Conservation (phyloP, 1,140 invertebrate species). For the Coptotermes formosanus region DNA sequence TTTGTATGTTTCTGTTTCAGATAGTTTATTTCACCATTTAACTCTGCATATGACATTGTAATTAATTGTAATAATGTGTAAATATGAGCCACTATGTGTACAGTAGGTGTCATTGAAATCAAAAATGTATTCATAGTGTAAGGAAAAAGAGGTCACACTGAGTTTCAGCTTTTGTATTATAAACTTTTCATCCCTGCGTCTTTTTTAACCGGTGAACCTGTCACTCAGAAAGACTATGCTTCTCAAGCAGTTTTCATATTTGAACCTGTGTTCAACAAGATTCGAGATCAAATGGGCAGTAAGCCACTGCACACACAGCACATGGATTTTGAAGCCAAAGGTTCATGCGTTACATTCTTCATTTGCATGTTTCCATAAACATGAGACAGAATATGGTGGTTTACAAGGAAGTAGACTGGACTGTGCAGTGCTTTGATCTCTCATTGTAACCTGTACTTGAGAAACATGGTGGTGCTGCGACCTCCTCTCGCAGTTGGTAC, state of each 20-base stretch:
- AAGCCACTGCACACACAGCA: not conserved
- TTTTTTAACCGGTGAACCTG: not conserved
- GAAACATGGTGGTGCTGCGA: not conserved
- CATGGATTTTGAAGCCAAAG: no score
- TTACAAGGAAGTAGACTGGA: no score
- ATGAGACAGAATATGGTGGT: no score
- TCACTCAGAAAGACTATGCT: not conserved
- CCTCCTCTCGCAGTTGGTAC: no score
- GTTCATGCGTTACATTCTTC: no score
- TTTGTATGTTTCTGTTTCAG: slow-evolving; percentile 2
- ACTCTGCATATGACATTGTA: not conserved
- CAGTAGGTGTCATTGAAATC: not conserved
- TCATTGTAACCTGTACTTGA: not conserved
- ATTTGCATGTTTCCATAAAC: no score
- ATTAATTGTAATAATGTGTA: slow-evolving; percentile 18
- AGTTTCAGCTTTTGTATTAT: not conserved
- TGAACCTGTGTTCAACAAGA: not conserved
- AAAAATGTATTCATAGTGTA: not conserved
- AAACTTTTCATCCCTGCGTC: not conserved
- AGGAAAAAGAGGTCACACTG: not conserved
- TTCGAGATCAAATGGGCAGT: not conserved
- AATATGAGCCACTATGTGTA: not conserved
- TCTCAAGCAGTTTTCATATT: not conserved
- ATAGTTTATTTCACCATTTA: not conserved
- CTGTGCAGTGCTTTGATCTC: no score